Evolutionary conservation across 2,888 invertebrate genomes (phyloP), one percentile per base, ranked within the genome.

Genomic region (Xylota segnis): DNA sequence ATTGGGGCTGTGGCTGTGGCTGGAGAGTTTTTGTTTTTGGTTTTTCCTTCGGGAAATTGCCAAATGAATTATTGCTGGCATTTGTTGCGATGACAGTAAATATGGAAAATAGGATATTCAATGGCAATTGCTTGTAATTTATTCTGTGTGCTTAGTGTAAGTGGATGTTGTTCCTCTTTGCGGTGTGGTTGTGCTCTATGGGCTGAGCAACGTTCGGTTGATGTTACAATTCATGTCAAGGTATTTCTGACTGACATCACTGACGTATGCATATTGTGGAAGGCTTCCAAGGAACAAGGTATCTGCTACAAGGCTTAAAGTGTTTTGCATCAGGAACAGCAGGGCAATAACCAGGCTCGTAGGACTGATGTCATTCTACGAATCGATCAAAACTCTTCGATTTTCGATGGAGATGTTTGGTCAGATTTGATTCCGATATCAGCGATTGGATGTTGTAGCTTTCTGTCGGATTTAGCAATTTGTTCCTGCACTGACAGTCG

Each of bases 51-150:
- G 76, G 71, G 40, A 89, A 89, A 89, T 89, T 89, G 90, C 89
- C 88, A 89, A 90, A 91, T 91, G 91, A 91, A 89, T 92, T 91
- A 91, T 91, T 91, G 90, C 90, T 90, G 91, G 90, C 91, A 91
- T 91, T 92, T 91, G 92, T 92, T 91, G 90, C 90, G 91, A 91
- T 91, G 91, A 92, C 91, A 92, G 91, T 91, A 91, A 91, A 92
- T 91, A 91, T 91, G 91, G 92, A 90, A 91, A 91, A 92, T 91
- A 86, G 86, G 86, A 86, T 86, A 77, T 58, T 77, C 82, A 82
- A 86, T 86, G 61, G 82, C 72, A 68, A 86, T 82, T 76, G 82
- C 76, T 72, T 86, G 86, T 86, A 86, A 86, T 86, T 82, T 86
- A 86, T 86, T 82, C 66, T 61, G 52, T 68, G 72, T 47, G 43